phyloP scores from a whole-genome alignment of 2,797 vertebrate species.

The Spondyliosoma cantharus region DNA sequence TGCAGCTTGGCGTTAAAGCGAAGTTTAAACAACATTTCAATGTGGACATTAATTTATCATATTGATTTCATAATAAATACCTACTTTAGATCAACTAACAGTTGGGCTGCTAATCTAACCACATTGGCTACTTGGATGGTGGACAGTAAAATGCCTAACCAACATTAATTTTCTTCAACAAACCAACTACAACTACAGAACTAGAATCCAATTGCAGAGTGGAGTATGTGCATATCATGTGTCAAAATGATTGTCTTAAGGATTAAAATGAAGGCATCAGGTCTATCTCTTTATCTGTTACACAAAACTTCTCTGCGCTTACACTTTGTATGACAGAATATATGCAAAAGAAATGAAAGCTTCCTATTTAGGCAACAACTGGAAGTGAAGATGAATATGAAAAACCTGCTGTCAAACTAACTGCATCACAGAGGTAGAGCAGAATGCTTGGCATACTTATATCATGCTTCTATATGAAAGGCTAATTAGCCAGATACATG shows the following conservation, averaged over 20 bases:
- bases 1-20: not conserved
- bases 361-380: not conserved
- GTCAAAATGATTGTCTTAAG: too few relatives aligned
- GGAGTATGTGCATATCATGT: not conserved
- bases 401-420: not conserved
- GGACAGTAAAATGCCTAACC: not conserved
- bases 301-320: not conserved
- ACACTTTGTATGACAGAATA: not conserved
- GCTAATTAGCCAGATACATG: not conserved
- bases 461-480: not conserved
- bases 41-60: not conserved
- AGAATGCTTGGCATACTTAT: not conserved
- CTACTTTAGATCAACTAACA: not conserved
- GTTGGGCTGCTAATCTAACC: too few relatives aligned
- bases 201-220: not conserved
- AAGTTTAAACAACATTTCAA: not conserved
- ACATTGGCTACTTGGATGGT: too few relatives aligned
- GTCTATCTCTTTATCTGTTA: too few relatives aligned
- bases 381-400: not conserved
- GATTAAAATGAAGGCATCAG: not conserved
- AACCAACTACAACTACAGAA: not conserved
- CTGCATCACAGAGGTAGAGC: not conserved
- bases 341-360: not conserved
- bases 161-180: not conserved
- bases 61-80: constrained; percentile 7